Evolutionary conservation across 37 sponge, comb jelly and placozoan species (phyloP), one percentile per base, ranked within the genome.

Genomic region (Cladorhizidae sp.): DNA sequence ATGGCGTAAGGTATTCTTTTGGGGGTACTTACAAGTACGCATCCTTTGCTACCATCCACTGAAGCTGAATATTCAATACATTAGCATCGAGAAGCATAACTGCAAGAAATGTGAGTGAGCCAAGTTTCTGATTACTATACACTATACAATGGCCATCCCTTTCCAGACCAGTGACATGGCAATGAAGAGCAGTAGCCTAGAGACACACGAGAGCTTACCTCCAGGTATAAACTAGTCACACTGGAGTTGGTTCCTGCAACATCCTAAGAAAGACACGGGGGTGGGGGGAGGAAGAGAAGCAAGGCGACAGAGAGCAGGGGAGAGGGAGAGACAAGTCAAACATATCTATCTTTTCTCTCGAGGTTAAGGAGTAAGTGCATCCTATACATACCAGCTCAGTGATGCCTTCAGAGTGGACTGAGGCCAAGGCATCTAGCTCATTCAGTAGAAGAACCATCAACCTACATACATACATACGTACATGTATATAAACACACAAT

Each of bases 151-250:
- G n/a, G n/a, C n/a, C n/a, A n/a, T n/a, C n/a, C n/a, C n/a, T n/a
- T n/a, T n/a, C n/a, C n/a, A n/a, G n/a, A n/a, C n/a, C n/a, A n/a
- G n/a, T n/a, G n/a, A n/a, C n/a, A n/a, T n/a, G n/a, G n/a, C n/a
- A n/a, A n/a, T n/a, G n/a, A n/a, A n/a, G n/a, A n/a, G n/a, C n/a
- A n/a, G n/a, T n/a, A n/a, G n/a, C n/a, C n/a, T n/a, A n/a, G n/a
- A n/a, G n/a, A n/a, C n/a, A n/a, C n/a, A n/a, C n/a, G n/a, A n/a
- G 21, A 61, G 25, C 80, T 43, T 70, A 88, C 88, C 83, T 89
- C 90, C 31, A 89, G 68, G 41, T 77, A 89, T 21, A 84, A 75
- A 70, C 85, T 75, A 25, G 84, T 89, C 9, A 77, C 72, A 50
- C 36, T 65, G 29, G 80, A 65, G 45, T 81, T 68, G 49, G 76